These are phyloP conservation scores for Astropecten irregularis DNA, from an alignment of 53 echinoderm and acorn worm genomes.

Conservation along the genomic window DNA sequence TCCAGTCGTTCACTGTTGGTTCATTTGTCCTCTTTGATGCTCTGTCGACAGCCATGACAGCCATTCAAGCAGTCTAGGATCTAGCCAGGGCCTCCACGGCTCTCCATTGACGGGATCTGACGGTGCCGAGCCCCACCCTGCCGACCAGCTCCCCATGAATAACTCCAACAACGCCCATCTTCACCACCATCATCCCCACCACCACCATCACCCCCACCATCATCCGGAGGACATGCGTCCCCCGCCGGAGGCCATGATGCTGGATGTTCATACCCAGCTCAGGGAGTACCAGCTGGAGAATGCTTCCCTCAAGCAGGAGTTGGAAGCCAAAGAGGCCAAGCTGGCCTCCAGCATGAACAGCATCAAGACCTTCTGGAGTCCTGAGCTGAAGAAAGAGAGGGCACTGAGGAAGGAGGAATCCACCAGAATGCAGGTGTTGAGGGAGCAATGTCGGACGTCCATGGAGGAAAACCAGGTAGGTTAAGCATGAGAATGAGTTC, in stretches of 20 bases:
- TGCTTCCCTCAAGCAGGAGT: conserved; percentile 79
- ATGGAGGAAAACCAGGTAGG: conserved; percentile 96
- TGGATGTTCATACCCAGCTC: conserved; percentile 84
- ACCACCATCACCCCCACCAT: conserved; percentile 39
- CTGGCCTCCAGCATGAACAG: conserved; percentile 98
- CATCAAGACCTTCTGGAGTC: conserved; percentile 99
- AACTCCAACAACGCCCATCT: conserved; percentile 31
- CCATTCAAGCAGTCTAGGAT: conserved; percentile 93
- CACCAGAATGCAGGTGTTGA: conserved; percentile 75
- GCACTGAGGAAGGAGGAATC: conserved; percentile 92
- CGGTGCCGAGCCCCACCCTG: conserved; percentile 60
- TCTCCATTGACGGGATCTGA: conserved; percentile 65
- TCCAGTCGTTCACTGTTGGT: too few relatives aligned
- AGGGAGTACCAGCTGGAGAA: conserved; percentile 93
- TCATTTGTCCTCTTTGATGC: too few relatives aligned
- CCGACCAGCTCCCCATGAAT: conserved; percentile 47
- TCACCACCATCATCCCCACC: conserved; percentile 27
- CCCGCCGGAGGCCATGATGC: conserved; percentile 52
- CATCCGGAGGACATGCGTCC: conserved; percentile 75
- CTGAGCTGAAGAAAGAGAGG: conserved; percentile 96
- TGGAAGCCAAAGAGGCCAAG: conserved; percentile 90
- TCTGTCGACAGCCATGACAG: conserved; percentile 41
- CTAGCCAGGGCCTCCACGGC: conserved; percentile 79
- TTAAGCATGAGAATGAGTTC: not conserved
- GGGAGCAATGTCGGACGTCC: conserved; percentile 84